Base-by-base conservation (phyloP, 1,140 invertebrate genomes). In the Drosophila carrolli region DNA sequence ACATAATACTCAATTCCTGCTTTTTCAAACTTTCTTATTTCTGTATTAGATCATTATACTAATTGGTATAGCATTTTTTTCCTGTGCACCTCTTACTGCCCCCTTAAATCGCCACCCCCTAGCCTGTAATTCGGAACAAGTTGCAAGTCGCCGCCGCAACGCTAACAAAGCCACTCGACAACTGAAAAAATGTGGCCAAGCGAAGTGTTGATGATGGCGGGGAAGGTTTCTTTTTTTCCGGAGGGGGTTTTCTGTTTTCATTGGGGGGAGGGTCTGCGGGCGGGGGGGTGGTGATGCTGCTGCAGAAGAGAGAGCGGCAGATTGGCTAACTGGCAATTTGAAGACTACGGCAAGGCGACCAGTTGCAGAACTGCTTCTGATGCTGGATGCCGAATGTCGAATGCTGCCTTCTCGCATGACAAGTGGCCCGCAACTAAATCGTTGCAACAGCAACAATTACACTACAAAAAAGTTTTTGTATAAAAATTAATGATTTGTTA, bases 151-250 rank as follows among this genome's bases (percentile, higher is more conserved):
- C 74, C 73, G 78, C 74, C 60, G 75, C 68, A 79, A 67, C 62
- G 70, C 77, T 80, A 79, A 80, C 77, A 76, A 81, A 81, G 79
- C 79, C 81, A 84, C 81, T 84, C 82, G 81, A 84, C 81, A 68
- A 84, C 77, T 84, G 81, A 67, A 85, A 85, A 85, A 84, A 80
- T 84, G 81, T 84, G 81, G 67, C 61, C 72, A 46, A 61, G 61
- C 74, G 54, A 51, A 46, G 56, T 67, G 48, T 59, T 35, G 62
- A 61, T 65, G 70, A 62, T 59, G 53, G 43, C 55, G 57, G 44
- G 41, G 65, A 37, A 46, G 75, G 16, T 54, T 41, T 74, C 51
- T 60, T 59, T 48, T 73, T 50, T 40, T 60, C 38, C 55, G 14
- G 43, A 23, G 38, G 60, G 55, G 60, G 53, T 44, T 71, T 38